phyloP scores from a whole-genome alignment of 2,888 invertebrate genomes.

The Trissoscelio sp. region DNA sequence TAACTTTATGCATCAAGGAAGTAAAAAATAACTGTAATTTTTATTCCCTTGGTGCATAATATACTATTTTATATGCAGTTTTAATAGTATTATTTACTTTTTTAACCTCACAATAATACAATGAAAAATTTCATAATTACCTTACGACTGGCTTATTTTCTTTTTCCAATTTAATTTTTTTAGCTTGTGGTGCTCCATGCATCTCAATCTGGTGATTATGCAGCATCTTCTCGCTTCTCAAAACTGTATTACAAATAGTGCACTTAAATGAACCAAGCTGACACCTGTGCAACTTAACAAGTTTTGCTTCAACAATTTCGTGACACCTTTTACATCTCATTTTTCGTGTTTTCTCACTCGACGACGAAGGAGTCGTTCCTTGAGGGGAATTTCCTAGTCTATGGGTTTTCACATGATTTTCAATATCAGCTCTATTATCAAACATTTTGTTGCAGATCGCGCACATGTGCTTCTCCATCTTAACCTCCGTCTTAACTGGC shows the following conservation, averaged over 20 bases:
- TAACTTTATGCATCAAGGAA: no score
- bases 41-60: no score
- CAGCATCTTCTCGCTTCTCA: conserved; percentile 67
- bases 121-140: no score
- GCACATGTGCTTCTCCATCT: conserved; percentile 74
- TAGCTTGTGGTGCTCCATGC: no score
- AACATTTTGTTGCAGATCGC: conserved; percentile 76
- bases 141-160: conserved; percentile 34
- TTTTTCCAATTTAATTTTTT: conserved; percentile 12
- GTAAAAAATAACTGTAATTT: no score
- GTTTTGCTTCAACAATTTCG: conserved; percentile 79
- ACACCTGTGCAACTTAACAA: conserved; percentile 79
- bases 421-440: conserved; percentile 73
- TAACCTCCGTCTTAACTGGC: conserved; percentile 12
- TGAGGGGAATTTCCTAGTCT: conserved; percentile 39
- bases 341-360: conserved; percentile 74
- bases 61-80: no score
- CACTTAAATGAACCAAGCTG: conserved; percentile 73
- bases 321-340: conserved; percentile 82
- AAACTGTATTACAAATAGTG: conserved; percentile 71
- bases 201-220: no score
- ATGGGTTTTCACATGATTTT: conserved; percentile 75
- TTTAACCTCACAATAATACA: no score
- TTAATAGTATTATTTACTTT: no score
- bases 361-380: neutral